Percentiles rank a stretch among this genome's conserved stretches.
Evolutionary conservation across 1,140 invertebrate genomes (phyloP).

Genomic region (Tetraneura akinire): DNA sequence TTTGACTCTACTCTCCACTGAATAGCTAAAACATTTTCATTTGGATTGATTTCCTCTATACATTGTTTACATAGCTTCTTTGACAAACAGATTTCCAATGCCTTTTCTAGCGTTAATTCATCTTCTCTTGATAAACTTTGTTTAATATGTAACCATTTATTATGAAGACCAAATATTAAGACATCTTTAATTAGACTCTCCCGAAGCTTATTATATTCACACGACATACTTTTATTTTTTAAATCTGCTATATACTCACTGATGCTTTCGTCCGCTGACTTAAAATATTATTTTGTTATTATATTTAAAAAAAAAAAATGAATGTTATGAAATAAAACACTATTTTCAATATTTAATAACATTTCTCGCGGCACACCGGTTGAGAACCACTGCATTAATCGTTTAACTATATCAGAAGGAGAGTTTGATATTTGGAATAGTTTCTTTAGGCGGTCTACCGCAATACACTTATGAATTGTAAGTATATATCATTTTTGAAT

Average conservation of each 20-base stretch:
- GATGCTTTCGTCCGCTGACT: not conserved
- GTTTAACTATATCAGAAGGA: slow-evolving; percentile 54
- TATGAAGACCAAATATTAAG: slow-evolving; percentile 22
- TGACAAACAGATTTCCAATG: not conserved
- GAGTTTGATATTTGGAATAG: slow-evolving; percentile 57
- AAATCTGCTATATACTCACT: not conserved
- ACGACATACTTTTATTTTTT: slow-evolving; percentile 2
- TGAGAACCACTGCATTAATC: too few relatives aligned
- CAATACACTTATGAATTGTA: slow-evolving; percentile 57
- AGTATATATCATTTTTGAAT: slow-evolving; percentile 57
- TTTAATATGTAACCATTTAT: slow-evolving; percentile 11
- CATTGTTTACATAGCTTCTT: not conserved
- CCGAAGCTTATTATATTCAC: not conserved
- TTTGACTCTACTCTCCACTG: slow-evolving; percentile 3
- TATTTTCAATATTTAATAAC: too few relatives aligned
- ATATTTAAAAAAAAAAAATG: too few relatives aligned
- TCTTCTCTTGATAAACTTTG: slow-evolving; percentile 11
- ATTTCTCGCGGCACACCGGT: too few relatives aligned
- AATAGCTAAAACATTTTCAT: not conserved
- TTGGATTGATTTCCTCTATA: not conserved
- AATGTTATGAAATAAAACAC: too few relatives aligned
- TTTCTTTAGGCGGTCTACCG: slow-evolving; percentile 58
- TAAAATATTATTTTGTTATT: too few relatives aligned
- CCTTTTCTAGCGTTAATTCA: not conserved
- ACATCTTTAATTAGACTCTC: slow-evolving; percentile 19